Evolutionary conservation across 2,888 invertebrate species (phyloP).

Genomic region (Pachymerium ferrugineum): DNA sequence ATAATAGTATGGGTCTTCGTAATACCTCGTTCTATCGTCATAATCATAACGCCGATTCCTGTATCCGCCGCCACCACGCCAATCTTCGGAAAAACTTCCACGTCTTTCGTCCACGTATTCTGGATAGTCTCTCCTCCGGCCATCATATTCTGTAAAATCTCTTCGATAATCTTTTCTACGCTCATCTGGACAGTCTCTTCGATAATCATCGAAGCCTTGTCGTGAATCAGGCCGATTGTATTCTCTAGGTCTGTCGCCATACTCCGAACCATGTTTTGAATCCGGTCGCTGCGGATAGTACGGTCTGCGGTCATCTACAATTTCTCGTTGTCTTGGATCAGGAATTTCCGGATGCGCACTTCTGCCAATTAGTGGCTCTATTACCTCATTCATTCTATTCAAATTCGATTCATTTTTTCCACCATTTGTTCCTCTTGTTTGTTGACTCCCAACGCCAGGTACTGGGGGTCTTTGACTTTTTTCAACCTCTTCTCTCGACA

Average conservation of each 20-base stretch:
- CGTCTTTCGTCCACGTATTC: neutral
- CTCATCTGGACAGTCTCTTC: neutral
- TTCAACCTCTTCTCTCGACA: neutral
- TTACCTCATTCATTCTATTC: too few species aligned
- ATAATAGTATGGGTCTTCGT: slow-evolving; percentile 34
- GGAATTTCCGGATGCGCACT: too few species aligned
- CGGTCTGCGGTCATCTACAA: neutral
- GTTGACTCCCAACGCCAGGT: neutral
- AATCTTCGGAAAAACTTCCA: neutral
- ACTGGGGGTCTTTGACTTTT: slow-evolving; percentile 23
- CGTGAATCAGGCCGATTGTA: neutral
- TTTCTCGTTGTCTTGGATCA: neutral
- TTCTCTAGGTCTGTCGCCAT: too few species aligned
- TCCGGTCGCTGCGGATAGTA: neutral
- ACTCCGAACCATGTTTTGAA: neutral
- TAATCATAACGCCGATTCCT: slow-evolving; percentile 44
- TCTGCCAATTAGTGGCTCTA: too few species aligned
- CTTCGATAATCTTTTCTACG: neutral
- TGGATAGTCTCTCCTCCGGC: neutral
- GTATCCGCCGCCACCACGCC: slow-evolving; percentile 37
- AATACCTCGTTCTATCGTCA: neutral
- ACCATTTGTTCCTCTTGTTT: neutral
- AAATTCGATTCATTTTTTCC: too few species aligned
- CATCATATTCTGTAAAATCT: neutral
- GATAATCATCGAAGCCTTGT: neutral